These are phyloP conservation scores for Poecilus cupreus DNA, from an alignment of 2,888 invertebrate genomes.

Conservation along the genomic window DNA sequence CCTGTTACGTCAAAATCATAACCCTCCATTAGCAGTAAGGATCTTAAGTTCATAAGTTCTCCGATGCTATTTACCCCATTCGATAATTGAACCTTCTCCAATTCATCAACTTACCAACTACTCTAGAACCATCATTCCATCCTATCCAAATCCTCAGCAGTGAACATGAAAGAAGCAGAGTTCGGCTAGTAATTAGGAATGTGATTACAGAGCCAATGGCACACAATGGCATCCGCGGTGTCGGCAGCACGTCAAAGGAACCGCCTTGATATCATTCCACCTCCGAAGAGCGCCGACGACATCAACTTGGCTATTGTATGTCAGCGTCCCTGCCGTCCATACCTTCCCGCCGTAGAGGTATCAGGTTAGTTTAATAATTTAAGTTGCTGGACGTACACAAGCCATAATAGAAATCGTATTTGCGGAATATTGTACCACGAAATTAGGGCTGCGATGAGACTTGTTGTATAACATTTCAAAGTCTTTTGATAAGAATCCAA, in stretches of 20 bases:
- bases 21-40: too few relatives aligned
- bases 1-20: too few relatives aligned
- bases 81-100: neutral
- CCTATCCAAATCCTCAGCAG: neutral
- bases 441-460: too few relatives aligned
- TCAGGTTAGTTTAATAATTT: too few relatives aligned
- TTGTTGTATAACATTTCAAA: too few relatives aligned
- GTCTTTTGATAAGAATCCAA: too few relatives aligned
- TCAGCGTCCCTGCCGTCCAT: neutral
- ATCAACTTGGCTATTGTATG: slow-evolving; percentile 17
- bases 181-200: slow-evolving; percentile 47
- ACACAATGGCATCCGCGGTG: slow-evolving; percentile 30
- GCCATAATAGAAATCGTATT: too few relatives aligned
- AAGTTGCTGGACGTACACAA: too few relatives aligned
- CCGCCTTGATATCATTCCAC: slow-evolving; percentile 47
- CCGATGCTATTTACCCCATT: too few relatives aligned
- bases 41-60: too few relatives aligned
- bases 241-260: slow-evolving; percentile 42
- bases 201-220: slow-evolving; percentile 36
- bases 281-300: slow-evolving; percentile 17
- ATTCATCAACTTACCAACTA: neutral
- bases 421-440: too few relatives aligned
- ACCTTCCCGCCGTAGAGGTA: neutral
- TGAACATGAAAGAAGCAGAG: slow-evolving; percentile 27
- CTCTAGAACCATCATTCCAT: neutral